These are phyloP conservation scores for Bedellia somnulentella DNA, from an alignment of 2,888 invertebrate genomes.

Conservation along the genomic window DNA sequence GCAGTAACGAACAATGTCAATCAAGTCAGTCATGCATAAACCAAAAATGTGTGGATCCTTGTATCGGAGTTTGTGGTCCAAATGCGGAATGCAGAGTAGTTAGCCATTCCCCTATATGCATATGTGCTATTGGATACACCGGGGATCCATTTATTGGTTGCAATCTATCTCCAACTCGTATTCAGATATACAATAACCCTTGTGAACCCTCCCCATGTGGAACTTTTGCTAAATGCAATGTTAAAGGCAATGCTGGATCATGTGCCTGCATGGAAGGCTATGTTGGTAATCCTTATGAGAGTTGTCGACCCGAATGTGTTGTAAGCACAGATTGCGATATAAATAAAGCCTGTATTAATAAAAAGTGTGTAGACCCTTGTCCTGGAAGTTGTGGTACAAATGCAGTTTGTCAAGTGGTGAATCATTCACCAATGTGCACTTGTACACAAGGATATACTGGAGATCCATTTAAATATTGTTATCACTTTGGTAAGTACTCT, in stretches of 20 bases:
- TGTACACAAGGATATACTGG: slow-evolving; percentile 71
- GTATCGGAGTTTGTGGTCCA: slow-evolving; percentile 69
- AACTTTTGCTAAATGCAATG: slow-evolving; percentile 65
- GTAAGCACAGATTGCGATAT: slow-evolving; percentile 73
- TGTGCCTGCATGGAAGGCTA: slow-evolving; percentile 73
- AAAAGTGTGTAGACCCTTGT: slow-evolving; percentile 76
- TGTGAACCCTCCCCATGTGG: slow-evolving; percentile 67
- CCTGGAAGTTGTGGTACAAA: slow-evolving; percentile 77
- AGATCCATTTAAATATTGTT: slow-evolving; percentile 73
- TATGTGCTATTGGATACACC: slow-evolving; percentile 67
- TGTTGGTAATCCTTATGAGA: slow-evolving; percentile 78
- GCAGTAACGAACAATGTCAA: slow-evolving; percentile 74
- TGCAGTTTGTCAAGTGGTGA: slow-evolving; percentile 73
- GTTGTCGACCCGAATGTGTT: slow-evolving; percentile 74
- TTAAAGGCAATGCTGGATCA: slow-evolving; percentile 62
- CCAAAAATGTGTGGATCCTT: slow-evolving; percentile 77
- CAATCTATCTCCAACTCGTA: slow-evolving; percentile 26
- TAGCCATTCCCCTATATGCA: slow-evolving; percentile 75
- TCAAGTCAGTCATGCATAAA: slow-evolving; percentile 71
- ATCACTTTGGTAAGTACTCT: slow-evolving; percentile 43
- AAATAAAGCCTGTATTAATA: slow-evolving; percentile 69
- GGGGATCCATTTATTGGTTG: slow-evolving; percentile 80
- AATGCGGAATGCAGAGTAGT: slow-evolving; percentile 77
- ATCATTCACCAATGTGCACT: slow-evolving; percentile 69
- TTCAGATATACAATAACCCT: slow-evolving; percentile 44